Conservation (phyloP, 2,888 invertebrate genomes). For the Pimpla rufipes region DNA sequence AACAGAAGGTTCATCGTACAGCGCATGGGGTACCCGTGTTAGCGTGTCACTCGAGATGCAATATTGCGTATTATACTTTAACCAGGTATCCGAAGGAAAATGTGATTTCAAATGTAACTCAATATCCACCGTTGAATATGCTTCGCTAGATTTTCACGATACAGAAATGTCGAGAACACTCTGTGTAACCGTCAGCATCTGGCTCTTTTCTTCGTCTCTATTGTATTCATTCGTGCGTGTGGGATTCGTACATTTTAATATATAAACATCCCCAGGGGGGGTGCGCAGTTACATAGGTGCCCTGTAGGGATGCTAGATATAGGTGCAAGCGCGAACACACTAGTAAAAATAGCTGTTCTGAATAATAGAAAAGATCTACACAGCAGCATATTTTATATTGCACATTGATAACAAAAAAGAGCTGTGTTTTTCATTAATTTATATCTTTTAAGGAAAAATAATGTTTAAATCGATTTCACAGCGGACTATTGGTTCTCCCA, state of each 20-base stretch:
- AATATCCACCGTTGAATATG: constrained; percentile 24
- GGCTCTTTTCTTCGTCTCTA: not conserved
- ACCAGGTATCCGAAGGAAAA: constrained; percentile 10
- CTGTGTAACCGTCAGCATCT: not conserved
- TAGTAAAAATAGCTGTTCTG: no score
- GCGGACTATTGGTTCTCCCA: no score
- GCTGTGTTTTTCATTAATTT: no score
- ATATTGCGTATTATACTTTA: not conserved
- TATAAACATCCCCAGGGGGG: not conserved
- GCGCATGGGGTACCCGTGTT: not conserved
- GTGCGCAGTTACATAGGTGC: not conserved
- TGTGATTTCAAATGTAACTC: constrained; percentile 45
- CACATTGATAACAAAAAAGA: no score
- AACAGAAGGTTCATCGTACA: no score
- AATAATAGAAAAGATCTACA: no score
- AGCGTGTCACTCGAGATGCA: not conserved
- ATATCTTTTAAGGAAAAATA: no score
- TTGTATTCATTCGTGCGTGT: not conserved
- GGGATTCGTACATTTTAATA: not conserved
- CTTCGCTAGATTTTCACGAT: not conserved
- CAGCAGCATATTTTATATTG: no score
- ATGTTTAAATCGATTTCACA: no score
- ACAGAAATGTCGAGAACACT: constrained; percentile 1
- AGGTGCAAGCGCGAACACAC: no score
- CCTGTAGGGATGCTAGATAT: no score